Evolutionary conservation across 2,113 vertebrate genomes (phyloP).

Genomic region (Ctenodactylus gundi): DNA sequence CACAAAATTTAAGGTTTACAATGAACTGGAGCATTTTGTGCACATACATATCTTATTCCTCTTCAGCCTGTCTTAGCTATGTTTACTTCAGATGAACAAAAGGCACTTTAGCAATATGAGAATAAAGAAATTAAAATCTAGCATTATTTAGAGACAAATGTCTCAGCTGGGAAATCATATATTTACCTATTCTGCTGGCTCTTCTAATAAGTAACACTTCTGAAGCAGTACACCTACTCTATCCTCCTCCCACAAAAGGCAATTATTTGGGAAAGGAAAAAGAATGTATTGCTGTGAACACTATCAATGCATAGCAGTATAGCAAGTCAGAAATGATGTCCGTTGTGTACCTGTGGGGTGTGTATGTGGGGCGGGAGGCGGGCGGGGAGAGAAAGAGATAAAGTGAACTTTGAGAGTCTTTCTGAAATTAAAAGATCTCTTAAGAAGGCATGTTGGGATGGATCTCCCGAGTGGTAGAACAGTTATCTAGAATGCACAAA

Average conservation of each 20-base stretch:
- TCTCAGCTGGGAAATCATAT: constrained; percentile 38
- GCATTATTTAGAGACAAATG: background rate
- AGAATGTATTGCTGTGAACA: background rate
- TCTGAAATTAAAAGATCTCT: background rate
- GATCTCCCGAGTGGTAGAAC: background rate
- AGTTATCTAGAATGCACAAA: background rate
- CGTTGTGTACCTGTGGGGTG: too few species aligned
- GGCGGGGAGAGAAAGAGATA: background rate
- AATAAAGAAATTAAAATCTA: background rate
- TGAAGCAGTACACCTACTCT: constrained; percentile 58
- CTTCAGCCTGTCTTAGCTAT: background rate
- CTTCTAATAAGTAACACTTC: constrained; percentile 41
- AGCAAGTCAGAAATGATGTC: too few species aligned
- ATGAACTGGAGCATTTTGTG: too few species aligned
- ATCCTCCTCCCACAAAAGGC: constrained; percentile 53
- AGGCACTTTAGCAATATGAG: background rate
- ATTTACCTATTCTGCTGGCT: background rate
- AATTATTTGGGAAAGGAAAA: constrained; percentile 61
- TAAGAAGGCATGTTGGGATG: background rate
- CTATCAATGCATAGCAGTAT: too few species aligned
- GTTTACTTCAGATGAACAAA: background rate
- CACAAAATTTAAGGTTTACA: too few species aligned
- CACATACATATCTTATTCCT: too few species aligned
- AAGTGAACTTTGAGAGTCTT: background rate
- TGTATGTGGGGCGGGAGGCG: too few species aligned